Evolutionary conservation across 92 coral and sea anemone species (phyloP).

Genomic region (Porites cylindrica): DNA sequence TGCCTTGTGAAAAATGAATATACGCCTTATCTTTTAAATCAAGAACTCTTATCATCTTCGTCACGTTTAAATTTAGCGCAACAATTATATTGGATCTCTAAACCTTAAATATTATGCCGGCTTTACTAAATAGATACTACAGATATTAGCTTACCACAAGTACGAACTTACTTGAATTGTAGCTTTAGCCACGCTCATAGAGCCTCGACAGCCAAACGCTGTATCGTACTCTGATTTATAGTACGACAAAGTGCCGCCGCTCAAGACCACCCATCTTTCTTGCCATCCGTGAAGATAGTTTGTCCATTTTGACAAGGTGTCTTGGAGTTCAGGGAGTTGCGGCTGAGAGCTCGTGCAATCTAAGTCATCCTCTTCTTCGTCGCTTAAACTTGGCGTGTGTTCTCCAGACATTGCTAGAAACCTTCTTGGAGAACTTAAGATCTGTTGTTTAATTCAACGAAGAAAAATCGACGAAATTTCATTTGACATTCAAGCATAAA

Average conservation of each 20-base stretch:
- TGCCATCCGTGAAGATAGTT: slow-evolving; percentile 99
- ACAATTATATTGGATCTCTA: slow-evolving; percentile 6
- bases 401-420: slow-evolving; percentile 87
- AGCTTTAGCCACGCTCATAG: slow-evolving; percentile 97
- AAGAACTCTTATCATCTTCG: neutral
- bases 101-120: neutral
- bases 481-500: slow-evolving; percentile 30
- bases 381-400: slow-evolving; percentile 94
- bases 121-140: neutral
- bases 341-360: slow-evolving; percentile 75
- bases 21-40: neutral
- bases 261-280: slow-evolving; percentile 96
- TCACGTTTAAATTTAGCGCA: slow-evolving; percentile 5
- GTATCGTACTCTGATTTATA: slow-evolving; percentile 96
- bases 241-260: slow-evolving; percentile 93
- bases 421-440: slow-evolving; percentile 17
- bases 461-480: slow-evolving; percentile 18
- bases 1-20: neutral
- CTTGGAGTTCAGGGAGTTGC: slow-evolving; percentile 85
- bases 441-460: neutral
- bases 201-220: slow-evolving; percentile 97
- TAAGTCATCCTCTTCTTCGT: slow-evolving; percentile 95
- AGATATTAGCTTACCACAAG: neutral
- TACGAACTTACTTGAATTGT: slow-evolving; percentile 82
- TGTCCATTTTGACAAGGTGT: slow-evolving; percentile 97